Percentiles rank a stretch among this genome's conserved stretches.
Conservation (phyloP, 2,113 vertebrate genomes). For the Oceanites oceanicus region DNA sequence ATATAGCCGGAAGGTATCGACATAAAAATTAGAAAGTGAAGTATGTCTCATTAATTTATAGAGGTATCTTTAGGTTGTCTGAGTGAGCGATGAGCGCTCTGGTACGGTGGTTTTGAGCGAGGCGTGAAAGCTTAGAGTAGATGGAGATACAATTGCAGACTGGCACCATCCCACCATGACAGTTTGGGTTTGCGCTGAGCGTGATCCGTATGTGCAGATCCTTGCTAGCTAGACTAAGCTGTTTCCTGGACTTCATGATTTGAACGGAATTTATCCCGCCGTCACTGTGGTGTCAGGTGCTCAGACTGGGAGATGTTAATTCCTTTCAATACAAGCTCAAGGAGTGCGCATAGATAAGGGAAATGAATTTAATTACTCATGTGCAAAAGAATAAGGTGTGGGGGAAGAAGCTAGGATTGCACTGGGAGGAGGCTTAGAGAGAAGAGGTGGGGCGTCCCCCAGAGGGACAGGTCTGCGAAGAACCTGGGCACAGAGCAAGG, state of each 20-base stretch:
- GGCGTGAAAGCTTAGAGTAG: not conserved
- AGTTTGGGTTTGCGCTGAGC: not conserved
- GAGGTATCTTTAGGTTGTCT: not conserved
- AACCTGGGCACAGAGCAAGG: not conserved
- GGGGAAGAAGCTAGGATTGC: not conserved
- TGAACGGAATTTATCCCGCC: not conserved
- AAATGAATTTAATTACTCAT: not conserved
- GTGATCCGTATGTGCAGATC: rapidly evolving
- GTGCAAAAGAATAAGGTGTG: not conserved
- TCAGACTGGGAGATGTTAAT: not conserved
- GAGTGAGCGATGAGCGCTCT: not conserved
- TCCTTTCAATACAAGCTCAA: not conserved
- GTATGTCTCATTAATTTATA: conserved; percentile 19
- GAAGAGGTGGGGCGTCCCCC: not conserved
- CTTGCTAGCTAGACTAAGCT: not conserved
- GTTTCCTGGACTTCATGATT: not conserved
- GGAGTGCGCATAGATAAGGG: no score
- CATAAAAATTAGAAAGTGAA: not conserved
- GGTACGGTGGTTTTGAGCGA: not conserved
- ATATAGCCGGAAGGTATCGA: not conserved
- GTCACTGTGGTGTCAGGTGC: not conserved
- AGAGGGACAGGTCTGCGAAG: not conserved
- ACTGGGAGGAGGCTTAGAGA: not conserved
- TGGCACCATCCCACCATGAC: rapidly evolving
- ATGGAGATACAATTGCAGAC: not conserved